A percentile compares a stretch with the other conserved stretches of the same genome.
Evolutionary conservation across 2,888 invertebrate genomes (phyloP).

Genomic region (Dendrolimus houi): DNA sequence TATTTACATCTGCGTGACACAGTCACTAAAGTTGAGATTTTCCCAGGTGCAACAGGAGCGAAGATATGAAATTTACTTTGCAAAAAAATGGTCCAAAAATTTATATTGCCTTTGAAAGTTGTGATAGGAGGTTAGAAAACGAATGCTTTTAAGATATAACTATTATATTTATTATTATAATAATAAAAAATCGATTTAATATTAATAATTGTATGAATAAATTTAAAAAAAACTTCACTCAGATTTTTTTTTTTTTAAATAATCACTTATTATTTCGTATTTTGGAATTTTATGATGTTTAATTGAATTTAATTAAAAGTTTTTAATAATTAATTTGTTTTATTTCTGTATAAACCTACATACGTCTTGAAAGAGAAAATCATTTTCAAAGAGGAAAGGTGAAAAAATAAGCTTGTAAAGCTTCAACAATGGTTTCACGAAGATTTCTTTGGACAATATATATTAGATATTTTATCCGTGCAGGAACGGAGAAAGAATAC

Average conservation of each 20-base stretch:
- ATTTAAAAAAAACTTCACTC: slow-evolving; percentile 10
- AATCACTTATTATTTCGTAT: slow-evolving; percentile 1
- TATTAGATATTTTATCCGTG: no score
- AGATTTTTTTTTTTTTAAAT: not conserved
- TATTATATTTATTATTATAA: slow-evolving; percentile 16
- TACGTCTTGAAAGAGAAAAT: no score
- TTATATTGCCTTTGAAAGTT: slow-evolving; percentile 70
- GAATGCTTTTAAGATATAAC: slow-evolving; percentile 34
- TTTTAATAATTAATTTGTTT: not conserved
- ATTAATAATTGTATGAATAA: slow-evolving; percentile 6
- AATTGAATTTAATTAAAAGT: slow-evolving; percentile 1
- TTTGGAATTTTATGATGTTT: not conserved
- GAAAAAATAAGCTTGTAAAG: no score
- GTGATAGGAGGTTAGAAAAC: slow-evolving; percentile 55
- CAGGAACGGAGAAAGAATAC: no score
- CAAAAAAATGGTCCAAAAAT: slow-evolving; percentile 67
- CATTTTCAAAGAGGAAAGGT: no score
- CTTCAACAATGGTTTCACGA: no score
- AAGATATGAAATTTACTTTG: slow-evolving; percentile 30
- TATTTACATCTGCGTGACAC: no score
- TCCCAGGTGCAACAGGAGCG: no score
- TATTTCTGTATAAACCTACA: not conserved
- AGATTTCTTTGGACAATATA: no score
- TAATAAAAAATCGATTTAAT: slow-evolving; percentile 16
- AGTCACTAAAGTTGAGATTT: no score